phyloP scores from a whole-genome alignment of 2,888 invertebrate genomes.

The Acleris laterana region DNA sequence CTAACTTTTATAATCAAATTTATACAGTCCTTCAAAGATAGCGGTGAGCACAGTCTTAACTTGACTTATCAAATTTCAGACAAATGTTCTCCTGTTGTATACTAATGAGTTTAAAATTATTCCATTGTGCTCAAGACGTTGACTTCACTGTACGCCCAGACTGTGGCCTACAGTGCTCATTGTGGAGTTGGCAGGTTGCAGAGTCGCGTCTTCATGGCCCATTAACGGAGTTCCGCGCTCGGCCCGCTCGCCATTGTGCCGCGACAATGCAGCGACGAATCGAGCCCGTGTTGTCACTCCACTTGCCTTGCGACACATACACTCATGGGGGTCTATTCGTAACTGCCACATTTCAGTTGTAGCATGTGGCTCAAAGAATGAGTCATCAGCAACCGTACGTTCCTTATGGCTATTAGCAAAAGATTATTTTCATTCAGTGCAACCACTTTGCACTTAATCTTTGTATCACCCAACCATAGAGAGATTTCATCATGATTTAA shows the following conservation, averaged over 20 bases:
- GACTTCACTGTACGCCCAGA: constrained; percentile 13
- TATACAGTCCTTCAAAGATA: constrained; percentile 28
- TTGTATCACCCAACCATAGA: too few species aligned
- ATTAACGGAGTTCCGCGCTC: constrained; percentile 34
- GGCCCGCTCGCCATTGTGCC: constrained; percentile 39
- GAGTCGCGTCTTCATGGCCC: constrained; percentile 37
- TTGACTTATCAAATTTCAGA: constrained; percentile 25
- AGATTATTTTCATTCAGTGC: too few species aligned
- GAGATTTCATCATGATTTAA: too few species aligned
- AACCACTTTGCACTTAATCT: too few species aligned
- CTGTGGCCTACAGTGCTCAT: constrained; percentile 26
- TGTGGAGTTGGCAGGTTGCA: constrained; percentile 35
- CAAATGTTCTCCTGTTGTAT: constrained; percentile 15
- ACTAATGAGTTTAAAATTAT: constrained; percentile 24
- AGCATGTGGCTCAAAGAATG: background rate
- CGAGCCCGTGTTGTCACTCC: constrained; percentile 38
- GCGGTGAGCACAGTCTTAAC: constrained; percentile 10
- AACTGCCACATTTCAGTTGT: background rate
- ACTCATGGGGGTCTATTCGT: constrained; percentile 29
- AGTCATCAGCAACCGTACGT: too few species aligned
- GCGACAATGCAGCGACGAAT: constrained; percentile 40
- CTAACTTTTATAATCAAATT: constrained; percentile 29
- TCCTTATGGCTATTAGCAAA: too few species aligned
- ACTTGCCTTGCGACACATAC: constrained; percentile 38
- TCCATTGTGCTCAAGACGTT: constrained; percentile 17